Percentiles rank a stretch among this genome's conserved stretches.
phyloP scores from a whole-genome alignment of 2,113 vertebrate genomes.

The Fulica atra region DNA sequence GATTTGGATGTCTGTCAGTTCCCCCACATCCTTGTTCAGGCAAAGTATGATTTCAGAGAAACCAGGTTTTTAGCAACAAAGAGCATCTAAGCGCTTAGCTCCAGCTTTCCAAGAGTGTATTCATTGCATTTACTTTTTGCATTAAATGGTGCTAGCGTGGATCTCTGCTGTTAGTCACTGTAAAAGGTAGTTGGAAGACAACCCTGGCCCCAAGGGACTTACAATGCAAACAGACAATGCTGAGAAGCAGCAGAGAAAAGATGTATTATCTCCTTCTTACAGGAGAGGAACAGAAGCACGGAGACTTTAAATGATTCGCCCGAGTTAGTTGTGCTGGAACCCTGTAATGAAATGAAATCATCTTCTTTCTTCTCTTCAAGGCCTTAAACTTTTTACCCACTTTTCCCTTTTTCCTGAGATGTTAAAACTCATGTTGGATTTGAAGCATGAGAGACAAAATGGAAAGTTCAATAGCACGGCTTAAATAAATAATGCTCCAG shows the following conservation, averaged over 20 bases:
- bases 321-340: neutral
- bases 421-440: neutral
- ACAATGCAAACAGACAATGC: neutral
- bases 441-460: neutral
- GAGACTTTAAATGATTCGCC: neutral
- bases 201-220: neutral
- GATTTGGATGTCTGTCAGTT: neutral
- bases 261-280: neutral
- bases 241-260: neutral
- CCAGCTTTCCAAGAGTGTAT: neutral
- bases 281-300: neutral
- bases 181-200: neutral
- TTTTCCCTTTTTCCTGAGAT: neutral
- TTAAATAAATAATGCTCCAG: neutral
- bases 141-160: neutral
- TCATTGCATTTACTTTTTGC: neutral
- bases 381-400: neutral
- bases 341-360: neutral
- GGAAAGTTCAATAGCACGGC: neutral
- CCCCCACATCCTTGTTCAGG: neutral
- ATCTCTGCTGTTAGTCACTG: neutral
- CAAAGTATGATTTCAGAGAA: neutral
- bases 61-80: neutral
- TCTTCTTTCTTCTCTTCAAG: neutral
- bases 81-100: neutral